A percentile compares a stretch with the other conserved stretches of the same genome.
Conservation (phyloP, 2,888 invertebrate species). For the Teleiodes luculella region DNA sequence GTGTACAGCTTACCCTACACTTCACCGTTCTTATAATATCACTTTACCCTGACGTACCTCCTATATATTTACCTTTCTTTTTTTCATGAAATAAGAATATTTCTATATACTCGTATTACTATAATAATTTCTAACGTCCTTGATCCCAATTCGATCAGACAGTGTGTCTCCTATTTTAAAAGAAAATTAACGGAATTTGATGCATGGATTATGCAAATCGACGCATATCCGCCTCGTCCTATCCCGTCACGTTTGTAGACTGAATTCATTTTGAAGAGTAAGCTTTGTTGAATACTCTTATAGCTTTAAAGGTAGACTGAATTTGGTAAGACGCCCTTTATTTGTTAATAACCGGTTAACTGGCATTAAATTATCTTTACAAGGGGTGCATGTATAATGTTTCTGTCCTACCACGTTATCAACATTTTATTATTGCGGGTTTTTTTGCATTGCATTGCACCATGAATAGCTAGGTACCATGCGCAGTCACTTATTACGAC, state of each 20-base stretch:
- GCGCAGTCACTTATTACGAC: too few relatives aligned
- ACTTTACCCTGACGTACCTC: too few relatives aligned
- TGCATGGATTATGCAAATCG: constrained; percentile 74
- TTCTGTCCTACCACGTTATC: too few relatives aligned
- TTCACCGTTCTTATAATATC: too few relatives aligned
- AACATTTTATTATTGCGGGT: background rate
- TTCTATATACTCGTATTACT: too few relatives aligned
- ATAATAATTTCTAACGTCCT: too few relatives aligned
- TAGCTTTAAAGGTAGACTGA: background rate
- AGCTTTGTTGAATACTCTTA: background rate
- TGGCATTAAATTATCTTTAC: background rate
- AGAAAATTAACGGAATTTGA: constrained; percentile 75
- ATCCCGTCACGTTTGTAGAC: constrained; percentile 60
- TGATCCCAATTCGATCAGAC: constrained; percentile 23
- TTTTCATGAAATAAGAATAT: too few relatives aligned
- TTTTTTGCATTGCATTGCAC: background rate
- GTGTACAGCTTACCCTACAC: too few relatives aligned
- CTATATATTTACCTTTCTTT: too few relatives aligned
- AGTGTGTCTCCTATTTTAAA: constrained; percentile 52
- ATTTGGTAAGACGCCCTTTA: background rate
- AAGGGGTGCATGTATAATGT: too few relatives aligned
- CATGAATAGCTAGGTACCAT: too few relatives aligned
- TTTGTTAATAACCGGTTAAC: background rate
- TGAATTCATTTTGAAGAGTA: constrained; percentile 52
- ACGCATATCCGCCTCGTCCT: constrained; percentile 61